A percentile compares a stretch with the other conserved stretches of the same genome.
Conservation (phyloP, 2,797 vertebrate species). For the Forpus xanthops region DNA sequence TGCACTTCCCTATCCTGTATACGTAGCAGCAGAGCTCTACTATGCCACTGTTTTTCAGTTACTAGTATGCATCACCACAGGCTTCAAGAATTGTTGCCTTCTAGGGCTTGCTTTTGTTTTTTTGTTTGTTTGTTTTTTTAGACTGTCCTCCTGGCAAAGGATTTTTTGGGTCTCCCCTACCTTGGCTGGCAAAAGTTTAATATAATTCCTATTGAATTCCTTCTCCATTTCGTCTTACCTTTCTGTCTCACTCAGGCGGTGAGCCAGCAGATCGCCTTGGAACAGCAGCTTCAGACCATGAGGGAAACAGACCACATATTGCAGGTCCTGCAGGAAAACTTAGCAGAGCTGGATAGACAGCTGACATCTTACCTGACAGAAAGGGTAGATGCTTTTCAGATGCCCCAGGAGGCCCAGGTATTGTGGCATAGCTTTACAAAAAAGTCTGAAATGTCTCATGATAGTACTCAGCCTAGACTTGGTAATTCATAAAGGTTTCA, state of each 20-base stretch:
- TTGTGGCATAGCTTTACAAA: not conserved
- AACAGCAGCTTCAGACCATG: slow-evolving; percentile 87
- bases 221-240: not conserved
- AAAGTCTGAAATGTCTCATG: not conserved
- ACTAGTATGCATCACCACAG: not conserved
- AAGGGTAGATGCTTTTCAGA: slow-evolving; percentile 91
- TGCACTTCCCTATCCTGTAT: not conserved
- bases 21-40: not conserved
- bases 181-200: not conserved
- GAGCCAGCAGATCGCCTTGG: slow-evolving; percentile 87
- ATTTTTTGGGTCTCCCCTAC: not conserved
- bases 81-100: not conserved
- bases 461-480: not conserved
- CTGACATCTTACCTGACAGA: slow-evolving; percentile 95
- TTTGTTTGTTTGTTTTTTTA: not conserved
- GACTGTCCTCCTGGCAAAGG: not conserved
- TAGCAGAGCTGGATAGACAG: slow-evolving; percentile 89
- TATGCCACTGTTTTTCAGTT: not conserved
- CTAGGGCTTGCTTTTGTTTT: not conserved
- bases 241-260: slow-evolving; percentile 80
- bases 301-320: slow-evolving; percentile 87
- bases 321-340: slow-evolving; percentile 87
- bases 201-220: not conserved
- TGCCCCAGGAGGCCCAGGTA: slow-evolving; percentile 96
- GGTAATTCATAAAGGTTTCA: not conserved